These are phyloP conservation scores for Drosophila infuscata DNA, from an alignment of 2,888 invertebrate genomes.

Conservation along the genomic window DNA sequence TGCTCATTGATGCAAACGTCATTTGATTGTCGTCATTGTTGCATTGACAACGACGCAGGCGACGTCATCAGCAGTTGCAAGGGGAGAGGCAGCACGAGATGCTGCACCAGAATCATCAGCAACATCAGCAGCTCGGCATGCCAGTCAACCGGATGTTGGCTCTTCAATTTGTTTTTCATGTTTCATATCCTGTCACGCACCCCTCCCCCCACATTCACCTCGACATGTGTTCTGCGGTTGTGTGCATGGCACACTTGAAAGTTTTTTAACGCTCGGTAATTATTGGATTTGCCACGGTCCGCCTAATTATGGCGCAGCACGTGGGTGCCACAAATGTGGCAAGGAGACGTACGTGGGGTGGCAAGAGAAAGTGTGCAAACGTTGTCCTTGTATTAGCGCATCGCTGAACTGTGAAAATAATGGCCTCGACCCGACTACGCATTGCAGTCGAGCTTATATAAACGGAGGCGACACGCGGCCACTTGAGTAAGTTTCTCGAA, in stretches of 20 bases:
- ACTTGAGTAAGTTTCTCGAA: constrained; percentile 26
- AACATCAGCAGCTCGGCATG: constrained; percentile 21
- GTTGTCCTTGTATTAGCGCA: constrained; percentile 65
- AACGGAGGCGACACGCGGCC: constrained; percentile 40
- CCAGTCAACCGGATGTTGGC: constrained; percentile 70
- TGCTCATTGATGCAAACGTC: constrained; percentile 83
- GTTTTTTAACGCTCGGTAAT: constrained; percentile 73
- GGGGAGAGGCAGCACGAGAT: constrained; percentile 16
- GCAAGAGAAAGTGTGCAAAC: constrained; percentile 37
- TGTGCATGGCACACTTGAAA: constrained; percentile 64
- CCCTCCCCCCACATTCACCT: constrained; percentile 4
- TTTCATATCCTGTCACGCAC: constrained; percentile 69
- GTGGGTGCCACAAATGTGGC: constrained; percentile 40
- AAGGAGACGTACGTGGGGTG: background rate
- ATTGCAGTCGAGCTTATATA: constrained; percentile 33
- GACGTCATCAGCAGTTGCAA: constrained; percentile 42
- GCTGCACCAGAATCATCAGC: constrained; percentile 29
- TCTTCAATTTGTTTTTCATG: constrained; percentile 81
- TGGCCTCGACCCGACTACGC: constrained; percentile 44
- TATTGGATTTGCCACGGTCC: constrained; percentile 71
- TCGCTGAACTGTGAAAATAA: constrained; percentile 68
- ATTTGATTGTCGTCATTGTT: constrained; percentile 83
- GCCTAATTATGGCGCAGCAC: constrained; percentile 70
- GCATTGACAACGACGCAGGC: constrained; percentile 71
- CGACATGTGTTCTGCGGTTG: constrained; percentile 72